Evolutionary conservation across 64 coral and sea anemone genomes (phyloP).

Genomic region (Catalaphyllia jardinei): DNA sequence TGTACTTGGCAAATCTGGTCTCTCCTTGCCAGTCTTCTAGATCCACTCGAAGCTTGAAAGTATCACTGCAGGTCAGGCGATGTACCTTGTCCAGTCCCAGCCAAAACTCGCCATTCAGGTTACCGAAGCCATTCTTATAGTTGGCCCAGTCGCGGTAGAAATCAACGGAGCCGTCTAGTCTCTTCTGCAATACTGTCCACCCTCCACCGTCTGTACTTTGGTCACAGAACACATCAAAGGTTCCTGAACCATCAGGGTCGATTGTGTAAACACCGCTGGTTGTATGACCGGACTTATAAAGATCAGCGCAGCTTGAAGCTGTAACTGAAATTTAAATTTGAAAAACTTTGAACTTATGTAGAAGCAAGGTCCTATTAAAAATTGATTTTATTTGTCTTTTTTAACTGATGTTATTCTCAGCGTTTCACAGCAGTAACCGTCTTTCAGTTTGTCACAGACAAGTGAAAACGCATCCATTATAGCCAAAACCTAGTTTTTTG

Average conservation of each 20-base stretch:
- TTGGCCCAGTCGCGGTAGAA: conserved; percentile 18
- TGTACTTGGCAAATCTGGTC: background rate
- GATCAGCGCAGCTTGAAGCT: background rate
- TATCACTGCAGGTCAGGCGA: background rate
- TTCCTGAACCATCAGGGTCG: background rate
- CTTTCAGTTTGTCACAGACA: no score
- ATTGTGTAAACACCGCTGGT: conserved; percentile 4
- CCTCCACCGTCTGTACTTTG: background rate
- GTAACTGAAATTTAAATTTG: no score
- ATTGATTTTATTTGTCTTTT: no score
- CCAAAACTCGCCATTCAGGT: conserved; percentile 39
- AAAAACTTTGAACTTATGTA: no score
- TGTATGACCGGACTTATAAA: background rate
- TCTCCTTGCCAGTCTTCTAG: background rate
- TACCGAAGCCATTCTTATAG: no score
- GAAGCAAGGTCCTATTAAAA: no score
- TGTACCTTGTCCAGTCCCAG: conserved; percentile 8
- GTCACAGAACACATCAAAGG: conserved; percentile 16
- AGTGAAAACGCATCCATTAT: no score
- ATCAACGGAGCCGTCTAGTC: background rate
- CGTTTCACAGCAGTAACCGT: no score
- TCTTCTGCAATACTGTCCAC: conserved; percentile 27
- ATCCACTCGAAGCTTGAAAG: conserved; percentile 5
- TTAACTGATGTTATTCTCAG: no score
- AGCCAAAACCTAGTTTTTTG: no score